These are phyloP conservation scores for Fragum whitleyi DNA, from an alignment of 2,888 invertebrate species.

Conservation along the genomic window DNA sequence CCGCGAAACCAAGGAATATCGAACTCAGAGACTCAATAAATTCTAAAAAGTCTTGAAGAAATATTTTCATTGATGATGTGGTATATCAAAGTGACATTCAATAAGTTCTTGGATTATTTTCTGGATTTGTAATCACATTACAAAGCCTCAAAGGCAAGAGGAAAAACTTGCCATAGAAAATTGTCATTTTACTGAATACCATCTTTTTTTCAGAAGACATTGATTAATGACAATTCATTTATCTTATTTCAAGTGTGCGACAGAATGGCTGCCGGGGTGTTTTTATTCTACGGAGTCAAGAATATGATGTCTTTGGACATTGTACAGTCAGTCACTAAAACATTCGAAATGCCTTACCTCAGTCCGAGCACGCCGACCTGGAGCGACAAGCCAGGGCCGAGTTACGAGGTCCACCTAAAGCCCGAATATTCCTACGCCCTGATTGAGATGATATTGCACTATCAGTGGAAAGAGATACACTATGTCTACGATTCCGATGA, in stretches of 20 bases:
- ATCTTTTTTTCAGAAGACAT: background rate
- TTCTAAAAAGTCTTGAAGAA: too few species aligned
- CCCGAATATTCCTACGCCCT: conserved; percentile 90
- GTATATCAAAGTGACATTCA: too few species aligned
- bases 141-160: too few species aligned
- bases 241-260: conserved; percentile 69
- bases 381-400: conserved; percentile 82
- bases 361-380: conserved; percentile 69
- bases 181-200: too few species aligned
- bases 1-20: too few species aligned
- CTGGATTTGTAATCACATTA: too few species aligned
- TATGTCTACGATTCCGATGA: conserved; percentile 78
- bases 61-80: too few species aligned
- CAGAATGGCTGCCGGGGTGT: conserved; percentile 75
- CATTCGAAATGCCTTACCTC: conserved; percentile 79
- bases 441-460: conserved; percentile 84
- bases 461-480: conserved; percentile 71
- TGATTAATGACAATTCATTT: background rate
- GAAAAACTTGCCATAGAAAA: too few species aligned
- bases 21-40: too few species aligned
- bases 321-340: conserved; percentile 72
- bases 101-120: too few species aligned
- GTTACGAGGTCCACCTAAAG: conserved; percentile 93
- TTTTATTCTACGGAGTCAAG: conserved; percentile 76
- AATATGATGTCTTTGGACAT: conserved; percentile 70